Evolutionary conservation across 2,113 vertebrate species (phyloP).

Genomic region (Amblyopsis rosae): DNA sequence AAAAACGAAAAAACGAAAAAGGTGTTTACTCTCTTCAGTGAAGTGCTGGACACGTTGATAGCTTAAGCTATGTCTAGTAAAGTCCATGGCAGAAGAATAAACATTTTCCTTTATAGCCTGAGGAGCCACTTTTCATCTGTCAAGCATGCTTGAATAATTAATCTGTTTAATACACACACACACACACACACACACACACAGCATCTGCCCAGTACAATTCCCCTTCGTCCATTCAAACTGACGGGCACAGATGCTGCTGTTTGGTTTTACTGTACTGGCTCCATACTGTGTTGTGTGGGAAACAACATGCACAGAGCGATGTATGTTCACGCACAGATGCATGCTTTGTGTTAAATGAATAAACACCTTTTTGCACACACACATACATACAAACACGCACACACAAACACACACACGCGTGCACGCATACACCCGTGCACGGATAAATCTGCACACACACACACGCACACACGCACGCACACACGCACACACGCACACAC

Average conservation of each 20-base stretch:
- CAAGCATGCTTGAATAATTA: conserved; percentile 84
- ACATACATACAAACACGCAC: neutral
- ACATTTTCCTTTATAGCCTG: conserved; percentile 78
- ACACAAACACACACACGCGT: neutral
- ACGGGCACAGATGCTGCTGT: conserved; percentile 74
- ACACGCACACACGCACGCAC: neutral
- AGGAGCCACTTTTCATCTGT: conserved; percentile 83
- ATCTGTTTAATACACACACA: conserved; percentile 77
- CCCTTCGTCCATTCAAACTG: conserved; percentile 75
- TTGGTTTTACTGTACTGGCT: conserved; percentile 69
- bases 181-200: conserved; percentile 51
- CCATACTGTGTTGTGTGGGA: conserved; percentile 30
- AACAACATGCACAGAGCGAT: neutral
- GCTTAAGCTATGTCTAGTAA: conserved; percentile 74
- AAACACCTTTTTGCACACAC: neutral
- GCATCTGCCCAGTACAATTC: conserved; percentile 79
- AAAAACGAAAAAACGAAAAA: neutral
- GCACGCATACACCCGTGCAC: neutral
- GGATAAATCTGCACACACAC: neutral
- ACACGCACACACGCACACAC: neutral
- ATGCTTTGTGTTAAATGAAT: neutral
- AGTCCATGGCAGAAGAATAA: conserved; percentile 82
- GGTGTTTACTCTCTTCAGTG: conserved; percentile 70
- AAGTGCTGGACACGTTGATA: conserved; percentile 72
- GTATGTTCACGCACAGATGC: neutral